Percentiles rank a stretch among this genome's conserved stretches.
Evolutionary conservation across 2,113 vertebrate genomes (phyloP).

Genomic region (Muscicapa adusta): DNA sequence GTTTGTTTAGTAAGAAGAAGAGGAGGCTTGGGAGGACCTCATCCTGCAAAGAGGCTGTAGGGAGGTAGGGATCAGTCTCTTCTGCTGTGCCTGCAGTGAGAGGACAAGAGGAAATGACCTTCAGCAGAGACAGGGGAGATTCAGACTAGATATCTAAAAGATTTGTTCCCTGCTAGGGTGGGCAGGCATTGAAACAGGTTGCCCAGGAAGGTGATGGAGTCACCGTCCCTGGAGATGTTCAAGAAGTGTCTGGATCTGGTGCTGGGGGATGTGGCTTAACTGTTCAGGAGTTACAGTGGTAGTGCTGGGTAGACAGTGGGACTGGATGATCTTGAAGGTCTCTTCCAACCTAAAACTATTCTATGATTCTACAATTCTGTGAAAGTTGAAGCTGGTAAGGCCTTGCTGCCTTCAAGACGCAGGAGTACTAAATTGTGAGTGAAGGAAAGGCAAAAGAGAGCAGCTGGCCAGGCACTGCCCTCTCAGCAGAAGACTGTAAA

Average conservation of each 20-base stretch:
- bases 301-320: not conserved
- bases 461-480: not conserved
- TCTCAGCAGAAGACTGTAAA: not conserved
- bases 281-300: fast-evolving
- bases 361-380: not conserved
- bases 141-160: not conserved
- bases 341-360: not conserved
- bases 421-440: not conserved
- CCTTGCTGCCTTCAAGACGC: not conserved
- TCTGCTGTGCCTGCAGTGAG: not conserved
- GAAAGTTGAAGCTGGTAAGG: not conserved
- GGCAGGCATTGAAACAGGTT: not conserved
- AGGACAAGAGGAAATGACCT: not conserved
- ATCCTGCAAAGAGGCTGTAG: not conserved
- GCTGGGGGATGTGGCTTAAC: not conserved
- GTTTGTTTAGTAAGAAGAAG: not conserved
- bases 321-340: not conserved
- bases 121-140: not conserved
- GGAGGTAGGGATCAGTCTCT: not conserved
- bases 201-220: not conserved
- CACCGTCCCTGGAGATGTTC: not conserved
- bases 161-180: not conserved
- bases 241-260: not conserved
- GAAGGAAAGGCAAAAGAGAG: not conserved
- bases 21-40: not conserved